Conservation (phyloP, 2,113 vertebrate genomes). For the Camelus dromedarius region DNA sequence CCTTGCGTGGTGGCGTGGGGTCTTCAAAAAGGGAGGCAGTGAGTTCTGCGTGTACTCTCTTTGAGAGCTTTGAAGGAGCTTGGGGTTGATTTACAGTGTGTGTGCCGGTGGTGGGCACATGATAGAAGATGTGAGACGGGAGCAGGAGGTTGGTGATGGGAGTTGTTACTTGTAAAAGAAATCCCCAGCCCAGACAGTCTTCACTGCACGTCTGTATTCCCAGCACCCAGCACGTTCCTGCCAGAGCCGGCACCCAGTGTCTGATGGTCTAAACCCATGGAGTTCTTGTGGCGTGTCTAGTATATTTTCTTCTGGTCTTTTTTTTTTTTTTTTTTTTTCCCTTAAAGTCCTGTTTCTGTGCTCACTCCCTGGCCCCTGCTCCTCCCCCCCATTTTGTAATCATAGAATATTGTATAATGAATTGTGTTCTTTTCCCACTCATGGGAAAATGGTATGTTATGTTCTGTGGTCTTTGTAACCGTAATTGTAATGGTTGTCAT, state of each 20-base stretch:
- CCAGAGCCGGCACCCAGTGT: background rate
- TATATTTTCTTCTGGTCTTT: background rate
- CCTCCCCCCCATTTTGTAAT: background rate
- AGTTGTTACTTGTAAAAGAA: background rate
- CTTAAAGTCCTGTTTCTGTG: background rate
- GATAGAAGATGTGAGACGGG: background rate
- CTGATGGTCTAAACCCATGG: background rate
- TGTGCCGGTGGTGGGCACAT: background rate
- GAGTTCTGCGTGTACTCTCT: background rate
- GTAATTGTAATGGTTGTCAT: background rate
- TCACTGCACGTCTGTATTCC: background rate
- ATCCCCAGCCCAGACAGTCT: background rate
- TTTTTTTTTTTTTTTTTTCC: background rate
- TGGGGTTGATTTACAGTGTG: background rate
- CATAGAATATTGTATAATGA: background rate
- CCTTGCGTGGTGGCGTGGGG: background rate
- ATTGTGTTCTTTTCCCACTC: background rate
- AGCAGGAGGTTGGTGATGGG: background rate
- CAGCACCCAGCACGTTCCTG: accelerated
- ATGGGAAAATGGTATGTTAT: background rate
- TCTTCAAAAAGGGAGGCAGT: background rate
- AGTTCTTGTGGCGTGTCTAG: background rate
- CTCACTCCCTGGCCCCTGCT: background rate
- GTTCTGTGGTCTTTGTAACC: background rate
- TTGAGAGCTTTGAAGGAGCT: conserved; percentile 23